Percentiles rank a stretch among this genome's conserved stretches.
Evolutionary conservation across 1,140 invertebrate species (phyloP).

Genomic region (Macrostomum lignano): DNA sequence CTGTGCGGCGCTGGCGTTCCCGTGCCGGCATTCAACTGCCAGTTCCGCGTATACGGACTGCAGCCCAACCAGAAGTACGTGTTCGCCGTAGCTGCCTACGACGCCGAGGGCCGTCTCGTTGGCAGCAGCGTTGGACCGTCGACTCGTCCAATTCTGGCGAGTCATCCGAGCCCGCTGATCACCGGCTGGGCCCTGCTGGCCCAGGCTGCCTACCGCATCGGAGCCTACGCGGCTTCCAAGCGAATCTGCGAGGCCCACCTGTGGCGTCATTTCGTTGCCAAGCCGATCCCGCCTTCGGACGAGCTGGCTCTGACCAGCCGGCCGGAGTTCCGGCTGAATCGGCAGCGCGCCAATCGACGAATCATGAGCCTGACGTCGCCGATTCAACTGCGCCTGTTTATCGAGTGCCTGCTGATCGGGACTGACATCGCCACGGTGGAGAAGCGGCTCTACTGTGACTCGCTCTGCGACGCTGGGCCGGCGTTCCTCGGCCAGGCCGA

Average conservation of each 20-base stretch:
- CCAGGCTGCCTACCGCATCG: conserved; percentile 23
- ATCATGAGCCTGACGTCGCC: conserved; percentile 17
- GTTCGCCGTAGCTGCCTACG: conserved; percentile 25
- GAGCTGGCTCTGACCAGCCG: too few relatives aligned
- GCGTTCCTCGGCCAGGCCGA: conserved; percentile 16
- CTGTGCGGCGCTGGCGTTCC: conserved; percentile 18
- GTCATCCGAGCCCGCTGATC: conserved; percentile 17
- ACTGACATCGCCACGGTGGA: conserved; percentile 16
- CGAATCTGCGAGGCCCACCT: conserved; percentile 17
- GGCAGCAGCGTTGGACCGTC: conserved; percentile 21
- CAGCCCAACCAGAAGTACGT: conserved; percentile 18
- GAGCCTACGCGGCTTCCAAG: conserved; percentile 14
- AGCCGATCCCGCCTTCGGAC: conserved; percentile 11
- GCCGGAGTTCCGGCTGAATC: too few relatives aligned
- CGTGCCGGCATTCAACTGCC: conserved; percentile 13
- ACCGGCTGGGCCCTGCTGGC: conserved; percentile 21
- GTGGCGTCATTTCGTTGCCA: conserved; percentile 21
- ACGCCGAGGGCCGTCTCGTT: conserved; percentile 19
- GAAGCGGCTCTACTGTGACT: conserved; percentile 19
- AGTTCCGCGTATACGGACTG: conserved; percentile 16
- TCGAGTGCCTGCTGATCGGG: conserved; percentile 19
- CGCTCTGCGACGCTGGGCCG: conserved; percentile 18
- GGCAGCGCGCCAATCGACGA: conserved; percentile 12
- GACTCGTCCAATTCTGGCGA: conserved; percentile 20
- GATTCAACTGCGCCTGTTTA: conserved; percentile 17